Conservation (phyloP, 2,888 invertebrate species). For the Lottia scabra region DNA sequence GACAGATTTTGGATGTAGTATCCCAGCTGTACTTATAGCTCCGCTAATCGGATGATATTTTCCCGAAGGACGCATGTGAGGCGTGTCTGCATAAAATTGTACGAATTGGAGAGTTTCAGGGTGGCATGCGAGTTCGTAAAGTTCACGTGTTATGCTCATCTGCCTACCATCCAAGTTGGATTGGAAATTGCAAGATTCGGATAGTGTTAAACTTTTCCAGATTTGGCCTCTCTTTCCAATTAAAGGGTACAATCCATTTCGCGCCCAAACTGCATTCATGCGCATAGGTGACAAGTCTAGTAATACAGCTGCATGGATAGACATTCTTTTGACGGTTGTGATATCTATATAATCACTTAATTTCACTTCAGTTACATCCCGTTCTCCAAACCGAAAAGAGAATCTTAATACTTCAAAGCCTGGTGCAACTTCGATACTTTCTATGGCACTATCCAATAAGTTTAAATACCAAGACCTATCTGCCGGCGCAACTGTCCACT, state of each 20-base stretch:
- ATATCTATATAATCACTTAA: not conserved
- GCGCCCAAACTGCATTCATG: not conserved
- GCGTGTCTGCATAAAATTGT: slow-evolving; percentile 1
- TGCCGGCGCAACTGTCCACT: no score
- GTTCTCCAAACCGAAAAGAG: not conserved
- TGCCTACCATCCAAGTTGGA: not conserved
- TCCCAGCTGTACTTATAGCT: not conserved
- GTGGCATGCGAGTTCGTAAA: not conserved
- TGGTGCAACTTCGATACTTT: no score
- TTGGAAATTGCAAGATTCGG: not conserved
- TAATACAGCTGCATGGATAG: not conserved
- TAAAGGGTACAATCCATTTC: not conserved
- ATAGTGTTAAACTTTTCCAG: not conserved
- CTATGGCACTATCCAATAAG: no score
- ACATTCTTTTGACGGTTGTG: not conserved
- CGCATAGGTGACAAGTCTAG: not conserved
- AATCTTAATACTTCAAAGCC: no score
- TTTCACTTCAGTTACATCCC: not conserved
- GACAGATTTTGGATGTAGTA: not conserved
- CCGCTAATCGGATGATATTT: not conserved
- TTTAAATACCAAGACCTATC: no score
- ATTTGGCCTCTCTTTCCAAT: not conserved
- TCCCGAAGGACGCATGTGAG: not conserved
- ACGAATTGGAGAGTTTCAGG: not conserved
- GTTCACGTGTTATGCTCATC: not conserved